These are phyloP conservation scores for Ptychadena robeensis DNA, from an alignment of 2,797 vertebrate species.

Conservation along the genomic window DNA sequence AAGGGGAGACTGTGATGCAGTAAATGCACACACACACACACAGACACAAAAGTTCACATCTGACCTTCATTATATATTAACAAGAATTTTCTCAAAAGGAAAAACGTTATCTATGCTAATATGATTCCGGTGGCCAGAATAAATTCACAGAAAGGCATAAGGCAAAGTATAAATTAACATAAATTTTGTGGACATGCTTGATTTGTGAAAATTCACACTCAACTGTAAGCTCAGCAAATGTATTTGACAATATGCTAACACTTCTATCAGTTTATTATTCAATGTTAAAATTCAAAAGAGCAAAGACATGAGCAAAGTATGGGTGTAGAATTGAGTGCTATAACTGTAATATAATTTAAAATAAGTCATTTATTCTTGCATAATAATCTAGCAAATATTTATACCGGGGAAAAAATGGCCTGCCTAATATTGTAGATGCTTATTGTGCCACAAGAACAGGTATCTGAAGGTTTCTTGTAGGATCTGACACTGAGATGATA, in stretches of 20 bases:
- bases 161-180: conserved; percentile 1
- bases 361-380: too few species aligned
- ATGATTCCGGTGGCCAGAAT: neutral
- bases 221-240: neutral
- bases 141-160: neutral
- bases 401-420: too few species aligned
- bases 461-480: too few species aligned
- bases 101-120: neutral
- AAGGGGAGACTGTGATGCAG: neutral
- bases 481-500: too few species aligned
- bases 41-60: neutral
- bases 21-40: neutral
- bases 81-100: neutral
- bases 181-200: neutral
- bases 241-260: conserved; percentile 12
- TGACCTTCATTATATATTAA: neutral
- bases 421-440: too few species aligned
- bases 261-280: conserved; percentile 3
- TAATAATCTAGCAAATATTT: too few species aligned
- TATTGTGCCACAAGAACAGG: too few species aligned
- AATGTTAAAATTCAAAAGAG: conserved; percentile 1
- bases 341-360: too few species aligned
- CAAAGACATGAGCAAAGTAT: neutral
- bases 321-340: neutral
- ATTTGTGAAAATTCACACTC: conserved; percentile 20